Evolutionary conservation across 2,888 invertebrate genomes (phyloP), one percentile per base, ranked within the genome.

Genomic region (Polydrusus pterygomalis): DNA sequence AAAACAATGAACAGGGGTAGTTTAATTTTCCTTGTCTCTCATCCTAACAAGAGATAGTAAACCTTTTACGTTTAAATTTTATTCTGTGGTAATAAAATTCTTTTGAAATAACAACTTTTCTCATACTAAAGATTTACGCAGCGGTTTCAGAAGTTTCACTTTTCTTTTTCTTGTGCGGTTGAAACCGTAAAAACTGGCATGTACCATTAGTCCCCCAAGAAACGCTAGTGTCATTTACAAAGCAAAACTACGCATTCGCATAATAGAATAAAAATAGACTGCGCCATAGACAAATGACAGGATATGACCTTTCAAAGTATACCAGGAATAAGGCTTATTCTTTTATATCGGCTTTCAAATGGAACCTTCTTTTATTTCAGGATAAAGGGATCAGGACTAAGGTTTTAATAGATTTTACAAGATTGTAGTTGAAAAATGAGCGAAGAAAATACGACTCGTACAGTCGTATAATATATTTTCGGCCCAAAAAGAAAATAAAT

Each of bases 381-480:
- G 56, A 71, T 71, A 71, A 71, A 71, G 18, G 64, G 71, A 63
- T 71, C 71, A 30, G 54, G 64, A 64, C 71, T 71, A 54, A 71
- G 64, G 64, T 51, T 54, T 64, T 71, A 71, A 71, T 71, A 63
- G 64, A 64, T 71, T 64, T 47, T 64, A 64, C 64, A 71, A 71
- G 71, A 71, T 64, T 71, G 64, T 51, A 71, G 71, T 64, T 71
- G 62, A 62, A 62, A 70, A 70, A 70, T 70, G 62, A 70, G 45
- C 58, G 49, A n/a, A 51, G 70, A 47, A 64, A 64, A 30, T 64
- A 47, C 11, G 25, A 47, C n/a, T 15, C 47, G 64, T 64, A 47
- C 30, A 49, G n/a, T n/a, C n/a, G n/a, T n/a, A n/a, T n/a, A n/a
- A n/a, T n/a, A n/a, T n/a, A n/a, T n/a, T n/a, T 45, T 43, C 18